Conservation (phyloP, 2,113 vertebrate genomes). For the Eulacestoma nigropectus region DNA sequence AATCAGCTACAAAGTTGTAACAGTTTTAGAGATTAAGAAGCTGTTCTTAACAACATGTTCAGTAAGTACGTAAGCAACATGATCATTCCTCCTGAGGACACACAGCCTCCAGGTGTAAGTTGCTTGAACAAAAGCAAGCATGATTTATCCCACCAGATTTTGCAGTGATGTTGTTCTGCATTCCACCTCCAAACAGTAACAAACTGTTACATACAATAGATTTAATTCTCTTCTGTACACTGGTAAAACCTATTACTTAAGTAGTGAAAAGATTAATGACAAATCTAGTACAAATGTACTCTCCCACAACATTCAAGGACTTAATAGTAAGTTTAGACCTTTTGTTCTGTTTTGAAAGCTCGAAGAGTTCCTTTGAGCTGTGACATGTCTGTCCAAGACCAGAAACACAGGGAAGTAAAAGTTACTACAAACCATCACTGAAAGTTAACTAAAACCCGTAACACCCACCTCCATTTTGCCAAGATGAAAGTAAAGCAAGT, state of each 20-base stretch:
- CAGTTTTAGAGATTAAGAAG: not conserved
- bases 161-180: fast-evolving
- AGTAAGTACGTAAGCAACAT: not conserved
- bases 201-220: fast-evolving
- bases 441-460: not conserved
- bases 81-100: not conserved
- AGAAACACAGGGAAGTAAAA: not conserved
- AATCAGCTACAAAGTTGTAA: not conserved
- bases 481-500: not conserved
- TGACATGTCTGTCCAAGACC: not conserved
- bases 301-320: not conserved
- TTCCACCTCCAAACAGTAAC: not conserved
- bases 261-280: not conserved
- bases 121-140: not conserved
- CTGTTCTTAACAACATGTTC: not conserved
- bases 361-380: not conserved
- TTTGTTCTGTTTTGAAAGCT: not conserved
- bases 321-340: not conserved
- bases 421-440: not conserved
- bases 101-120: not conserved
- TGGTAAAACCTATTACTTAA: not conserved
- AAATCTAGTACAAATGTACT: not conserved
- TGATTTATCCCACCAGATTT: not conserved
- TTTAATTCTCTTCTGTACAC: not conserved
- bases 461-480: not conserved